Percentiles rank a stretch among this genome's conserved stretches.
These are phyloP conservation scores for Chelonus insularis DNA, from an alignment of 1,140 invertebrate genomes.

Conservation along the genomic window DNA sequence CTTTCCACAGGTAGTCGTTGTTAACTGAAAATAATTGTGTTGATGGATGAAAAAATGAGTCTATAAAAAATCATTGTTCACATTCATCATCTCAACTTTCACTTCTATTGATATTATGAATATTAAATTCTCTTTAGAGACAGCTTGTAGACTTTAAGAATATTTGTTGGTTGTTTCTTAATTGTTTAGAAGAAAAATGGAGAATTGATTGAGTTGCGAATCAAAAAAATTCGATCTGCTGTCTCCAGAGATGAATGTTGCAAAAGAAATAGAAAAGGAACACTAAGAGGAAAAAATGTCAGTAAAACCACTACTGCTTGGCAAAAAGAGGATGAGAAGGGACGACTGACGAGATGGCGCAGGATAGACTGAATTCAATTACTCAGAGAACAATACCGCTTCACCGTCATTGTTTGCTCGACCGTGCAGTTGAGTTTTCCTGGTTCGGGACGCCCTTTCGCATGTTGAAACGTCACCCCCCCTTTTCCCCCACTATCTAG, in stretches of 20 bases:
- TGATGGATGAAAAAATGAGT: too few species aligned
- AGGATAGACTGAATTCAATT: conserved; percentile 55
- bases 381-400: conserved; percentile 58
- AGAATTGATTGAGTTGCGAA: too few species aligned
- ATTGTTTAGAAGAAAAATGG: conserved; percentile 10
- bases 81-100: too few species aligned
- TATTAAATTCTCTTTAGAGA: too few species aligned
- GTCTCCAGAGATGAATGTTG: background rate
- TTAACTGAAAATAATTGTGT: conserved; percentile 15
- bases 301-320: conserved; percentile 8
- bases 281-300: conserved; percentile 11
- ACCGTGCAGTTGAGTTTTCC: conserved; percentile 50
- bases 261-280: conserved; percentile 11
- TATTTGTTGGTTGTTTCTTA: too few species aligned
- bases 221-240: too few species aligned
- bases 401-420: conserved; percentile 55
- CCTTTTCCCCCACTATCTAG: conserved; percentile 46
- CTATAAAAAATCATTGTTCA: too few species aligned
- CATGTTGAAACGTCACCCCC: conserved; percentile 34
- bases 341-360: conserved; percentile 32
- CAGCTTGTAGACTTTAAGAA: too few species aligned
- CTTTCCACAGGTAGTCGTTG: background rate
- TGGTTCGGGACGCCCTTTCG: conserved; percentile 37
- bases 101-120: too few species aligned
- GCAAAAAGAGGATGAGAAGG: conserved; percentile 25